Percentiles rank a stretch among this genome's conserved stretches.
Conservation (phyloP, 2,797 vertebrate species). For the Lithobates sylvaticus region DNA sequence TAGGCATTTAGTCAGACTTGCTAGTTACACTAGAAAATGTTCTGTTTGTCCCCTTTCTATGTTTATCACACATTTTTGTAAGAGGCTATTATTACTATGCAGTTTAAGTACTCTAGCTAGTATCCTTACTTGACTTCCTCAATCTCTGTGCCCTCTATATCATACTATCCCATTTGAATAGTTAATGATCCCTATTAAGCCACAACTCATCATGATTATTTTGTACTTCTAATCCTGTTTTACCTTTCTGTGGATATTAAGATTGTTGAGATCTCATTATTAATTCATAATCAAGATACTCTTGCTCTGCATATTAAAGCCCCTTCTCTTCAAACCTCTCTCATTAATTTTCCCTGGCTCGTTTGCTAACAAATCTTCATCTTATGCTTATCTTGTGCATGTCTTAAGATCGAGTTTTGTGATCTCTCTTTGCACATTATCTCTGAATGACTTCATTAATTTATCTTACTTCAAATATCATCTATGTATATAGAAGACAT, state of each 20-base stretch:
- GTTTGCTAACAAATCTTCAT: slow-evolving; percentile 43
- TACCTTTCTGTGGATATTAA: slow-evolving; percentile 49
- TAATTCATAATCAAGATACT: slow-evolving; percentile 53
- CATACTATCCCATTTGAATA: slow-evolving; percentile 12
- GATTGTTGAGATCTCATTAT: slow-evolving; percentile 41
- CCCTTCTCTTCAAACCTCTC: slow-evolving; percentile 22
- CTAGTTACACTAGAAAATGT: too few relatives aligned
- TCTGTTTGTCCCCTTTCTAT: neutral
- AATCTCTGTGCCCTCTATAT: neutral
- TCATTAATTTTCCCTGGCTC: slow-evolving; percentile 44
- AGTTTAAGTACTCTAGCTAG: neutral
- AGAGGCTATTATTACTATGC: neutral
- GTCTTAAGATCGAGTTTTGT: slow-evolving; percentile 19
- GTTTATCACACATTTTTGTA: neutral
- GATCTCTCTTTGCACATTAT: slow-evolving; percentile 45
- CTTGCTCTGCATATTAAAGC: slow-evolving; percentile 46
- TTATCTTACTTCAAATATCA: slow-evolving; percentile 14
- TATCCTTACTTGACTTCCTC: neutral
- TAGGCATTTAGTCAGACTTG: too few relatives aligned
- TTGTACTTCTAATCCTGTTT: slow-evolving; percentile 9
- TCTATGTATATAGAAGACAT: neutral
- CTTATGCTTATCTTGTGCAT: slow-evolving; percentile 26
- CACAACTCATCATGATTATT: slow-evolving; percentile 14
- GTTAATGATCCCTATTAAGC: slow-evolving; percentile 25
- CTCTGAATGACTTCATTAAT: slow-evolving; percentile 29